These are phyloP conservation scores for Alfaro cultratus DNA, from an alignment of 2,797 vertebrate species.

Conservation along the genomic window DNA sequence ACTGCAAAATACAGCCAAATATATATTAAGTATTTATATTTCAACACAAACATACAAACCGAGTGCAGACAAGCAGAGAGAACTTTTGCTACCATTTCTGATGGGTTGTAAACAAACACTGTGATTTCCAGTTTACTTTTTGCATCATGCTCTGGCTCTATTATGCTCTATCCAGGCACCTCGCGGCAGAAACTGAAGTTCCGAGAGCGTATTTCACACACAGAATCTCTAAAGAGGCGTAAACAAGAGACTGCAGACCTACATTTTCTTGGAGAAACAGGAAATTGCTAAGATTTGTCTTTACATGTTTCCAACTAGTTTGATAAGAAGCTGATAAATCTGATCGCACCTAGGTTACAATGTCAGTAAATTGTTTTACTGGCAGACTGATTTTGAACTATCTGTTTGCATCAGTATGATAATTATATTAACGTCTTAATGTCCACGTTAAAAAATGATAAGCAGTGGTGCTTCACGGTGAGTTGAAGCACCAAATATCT, in stretches of 20 bases:
- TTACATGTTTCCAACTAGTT: neutral
- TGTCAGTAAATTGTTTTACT: neutral
- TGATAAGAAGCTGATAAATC: neutral
- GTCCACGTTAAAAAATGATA: neutral
- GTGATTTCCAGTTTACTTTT: neutral
- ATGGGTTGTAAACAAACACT: constrained; percentile 8
- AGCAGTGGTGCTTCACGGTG: neutral
- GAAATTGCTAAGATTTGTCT: neutral
- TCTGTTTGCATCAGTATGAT: neutral
- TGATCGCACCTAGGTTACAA: neutral
- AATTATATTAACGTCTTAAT: neutral
- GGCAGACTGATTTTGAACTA: no score
- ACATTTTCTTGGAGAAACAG: neutral
- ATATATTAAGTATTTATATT: neutral
- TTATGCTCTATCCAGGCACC: neutral
- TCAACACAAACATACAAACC: neutral
- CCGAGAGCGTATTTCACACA: neutral
- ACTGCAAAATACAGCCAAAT: constrained; percentile 1
- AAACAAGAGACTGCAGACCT: neutral
- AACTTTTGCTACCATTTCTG: neutral
- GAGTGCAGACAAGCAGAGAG: neutral
- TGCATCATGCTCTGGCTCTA: neutral
- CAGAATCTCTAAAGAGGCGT: neutral
- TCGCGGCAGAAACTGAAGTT: neutral
- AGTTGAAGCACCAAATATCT: neutral